Base-by-base conservation (phyloP, 2,113 vertebrate genomes). In the Triplophysa siluroides region DNA sequence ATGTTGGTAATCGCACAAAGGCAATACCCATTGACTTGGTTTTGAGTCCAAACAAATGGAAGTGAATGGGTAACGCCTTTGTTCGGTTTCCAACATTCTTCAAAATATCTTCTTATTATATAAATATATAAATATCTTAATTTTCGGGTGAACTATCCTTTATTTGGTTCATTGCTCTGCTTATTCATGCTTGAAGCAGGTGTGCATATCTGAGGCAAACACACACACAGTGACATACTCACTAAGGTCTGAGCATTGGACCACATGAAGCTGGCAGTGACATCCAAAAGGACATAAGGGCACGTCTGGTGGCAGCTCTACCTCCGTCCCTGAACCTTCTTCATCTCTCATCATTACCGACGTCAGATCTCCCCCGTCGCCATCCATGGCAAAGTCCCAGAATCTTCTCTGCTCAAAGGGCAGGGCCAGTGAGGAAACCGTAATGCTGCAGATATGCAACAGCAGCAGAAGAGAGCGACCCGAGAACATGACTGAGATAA, bases 241-340 rank as follows among this genome's bases (percentile, higher is more conserved):
- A 97, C 96, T 93, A 5, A 97, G 91, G 85, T 97, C 96, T 4
- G 96, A 97, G 75, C 96, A 97, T 82, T 97, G 96, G 52, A 97
- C 94, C 23, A 97, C 94, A 26, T 91, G 88, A 26, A 93, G 90
- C 26, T 92, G 93, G 88, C 96, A 97, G 21, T 95, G 96, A 87
- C 96, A 97, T 60, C 94, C 95, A 24, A 97, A 97, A 29, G 96
- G 96, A 83, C 96, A 97, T 23, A 89, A 84, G 81, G 87, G 88
- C 74, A 88, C 29, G 70, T 88, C 88, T 21, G 82, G 73, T 11
- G 11, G 85, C 29, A 80, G 52, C 2, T 87, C 89, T 0, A 87
- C 91, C 2, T 70, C 26, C 0, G 87, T 18, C 50, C 13, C 90
- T 0, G 96, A 97, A 56, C 94, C 94, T 76, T 93, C 92, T 71